Evolutionary conservation across 1,140 invertebrate species (phyloP).

Genomic region (Habropoda laboriosa): DNA sequence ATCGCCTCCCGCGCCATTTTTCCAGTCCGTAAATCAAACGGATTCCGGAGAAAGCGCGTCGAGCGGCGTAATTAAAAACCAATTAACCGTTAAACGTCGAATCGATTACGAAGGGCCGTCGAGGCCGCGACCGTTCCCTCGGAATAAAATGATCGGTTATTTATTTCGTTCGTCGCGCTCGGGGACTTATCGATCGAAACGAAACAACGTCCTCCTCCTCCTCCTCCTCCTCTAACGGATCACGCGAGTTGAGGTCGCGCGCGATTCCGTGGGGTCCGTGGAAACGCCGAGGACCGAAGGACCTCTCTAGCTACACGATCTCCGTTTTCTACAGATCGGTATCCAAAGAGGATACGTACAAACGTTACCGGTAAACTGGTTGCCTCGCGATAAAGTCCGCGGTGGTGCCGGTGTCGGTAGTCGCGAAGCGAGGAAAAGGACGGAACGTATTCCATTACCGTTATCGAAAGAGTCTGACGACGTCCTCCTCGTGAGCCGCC

Average conservation of each 20-base stretch:
- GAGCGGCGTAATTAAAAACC: slow-evolving; percentile 22
- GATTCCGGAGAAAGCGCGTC: background rate
- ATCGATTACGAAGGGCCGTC: background rate
- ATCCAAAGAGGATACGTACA: slow-evolving; percentile 54
- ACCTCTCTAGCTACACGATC: slow-evolving; percentile 54
- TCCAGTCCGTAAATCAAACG: slow-evolving; percentile 4
- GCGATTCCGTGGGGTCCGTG: slow-evolving; percentile 7
- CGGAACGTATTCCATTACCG: slow-evolving; percentile 69
- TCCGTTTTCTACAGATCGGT: slow-evolving; percentile 50
- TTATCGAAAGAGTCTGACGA: slow-evolving; percentile 62
- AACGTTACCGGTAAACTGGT: slow-evolving; percentile 63
- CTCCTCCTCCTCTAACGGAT: slow-evolving; percentile 18
- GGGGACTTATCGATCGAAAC: slow-evolving; percentile 22
- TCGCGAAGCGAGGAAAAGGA: slow-evolving; percentile 17
- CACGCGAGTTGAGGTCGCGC: background rate
- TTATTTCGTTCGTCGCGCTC: slow-evolving; percentile 3
- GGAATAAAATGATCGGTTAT: slow-evolving; percentile 21
- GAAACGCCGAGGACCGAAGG: slow-evolving; percentile 43
- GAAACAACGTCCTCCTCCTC: background rate
- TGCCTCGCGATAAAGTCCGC: slow-evolving; percentile 57
- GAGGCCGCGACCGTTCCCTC: background rate
- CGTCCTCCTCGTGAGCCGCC: slow-evolving; percentile 58
- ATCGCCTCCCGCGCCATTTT: background rate
- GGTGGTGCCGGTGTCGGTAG: slow-evolving; percentile 15
- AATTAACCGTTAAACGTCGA: slow-evolving; percentile 29